phyloP scores from a whole-genome alignment of 2,113 vertebrate genomes.

The Rhombomys opimus region DNA sequence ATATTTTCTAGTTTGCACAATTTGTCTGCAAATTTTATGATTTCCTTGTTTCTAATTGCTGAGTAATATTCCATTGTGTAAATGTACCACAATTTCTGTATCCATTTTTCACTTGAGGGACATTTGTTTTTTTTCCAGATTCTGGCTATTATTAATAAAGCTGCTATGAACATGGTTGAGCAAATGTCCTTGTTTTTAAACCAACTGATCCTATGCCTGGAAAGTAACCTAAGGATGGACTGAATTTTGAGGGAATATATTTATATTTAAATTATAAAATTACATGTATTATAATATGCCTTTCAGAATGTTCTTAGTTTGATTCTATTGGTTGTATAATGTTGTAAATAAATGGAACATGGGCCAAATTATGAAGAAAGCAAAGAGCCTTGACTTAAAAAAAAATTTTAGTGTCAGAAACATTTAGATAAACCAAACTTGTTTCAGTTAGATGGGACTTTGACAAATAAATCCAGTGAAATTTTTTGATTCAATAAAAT shows the following conservation, averaged over 20 bases:
- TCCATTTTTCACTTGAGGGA: too few relatives aligned
- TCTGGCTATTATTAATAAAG: too few relatives aligned
- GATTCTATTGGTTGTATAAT: background rate
- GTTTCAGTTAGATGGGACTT: background rate
- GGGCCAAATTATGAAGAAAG: background rate
- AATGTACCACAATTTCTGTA: too few relatives aligned
- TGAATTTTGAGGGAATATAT: background rate
- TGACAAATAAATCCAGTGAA: background rate
- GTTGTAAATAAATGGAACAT: background rate
- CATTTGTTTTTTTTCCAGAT: too few relatives aligned
- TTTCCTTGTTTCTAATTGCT: too few relatives aligned
- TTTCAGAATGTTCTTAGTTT: background rate
- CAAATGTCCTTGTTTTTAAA: conserved; percentile 34
- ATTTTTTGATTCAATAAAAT: background rate
- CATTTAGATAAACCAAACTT: background rate
- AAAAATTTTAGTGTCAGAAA: background rate
- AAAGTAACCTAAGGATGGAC: background rate
- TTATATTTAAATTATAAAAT: background rate
- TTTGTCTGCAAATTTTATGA: too few relatives aligned
- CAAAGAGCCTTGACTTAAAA: background rate
- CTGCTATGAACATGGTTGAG: too few relatives aligned
- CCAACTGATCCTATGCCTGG: background rate
- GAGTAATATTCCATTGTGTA: too few relatives aligned
- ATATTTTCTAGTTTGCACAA: too few relatives aligned
- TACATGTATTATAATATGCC: background rate